phyloP scores from a whole-genome alignment of 2,888 invertebrate genomes.

The Sinhomidia bicolor region DNA sequence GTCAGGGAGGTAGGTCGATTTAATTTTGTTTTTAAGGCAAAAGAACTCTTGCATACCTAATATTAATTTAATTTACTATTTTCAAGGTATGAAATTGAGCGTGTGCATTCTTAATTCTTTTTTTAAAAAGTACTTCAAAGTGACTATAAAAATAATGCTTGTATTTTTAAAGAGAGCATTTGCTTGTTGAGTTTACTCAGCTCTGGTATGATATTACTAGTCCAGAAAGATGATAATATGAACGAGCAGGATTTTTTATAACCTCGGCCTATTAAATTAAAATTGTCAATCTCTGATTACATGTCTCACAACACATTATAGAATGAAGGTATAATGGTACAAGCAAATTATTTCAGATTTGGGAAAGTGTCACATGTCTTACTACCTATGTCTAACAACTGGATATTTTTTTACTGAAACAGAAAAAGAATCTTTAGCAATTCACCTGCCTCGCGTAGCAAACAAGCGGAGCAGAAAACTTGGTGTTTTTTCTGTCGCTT shows the following conservation, averaged over 20 bases:
- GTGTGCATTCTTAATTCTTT: background rate
- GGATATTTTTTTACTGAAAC: too few relatives aligned
- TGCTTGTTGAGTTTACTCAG: too few relatives aligned
- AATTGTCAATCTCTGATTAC: slow-evolving; percentile 37
- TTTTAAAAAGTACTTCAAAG: background rate
- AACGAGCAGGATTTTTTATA: slow-evolving; percentile 1
- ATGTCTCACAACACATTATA: too few relatives aligned
- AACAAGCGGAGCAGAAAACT: background rate
- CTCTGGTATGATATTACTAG: too few relatives aligned
- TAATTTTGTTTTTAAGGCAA: too few relatives aligned
- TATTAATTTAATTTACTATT: background rate
- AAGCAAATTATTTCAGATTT: too few relatives aligned
- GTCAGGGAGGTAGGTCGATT: background rate
- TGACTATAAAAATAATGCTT: background rate
- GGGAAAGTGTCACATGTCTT: too few relatives aligned
- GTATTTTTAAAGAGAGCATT: background rate
- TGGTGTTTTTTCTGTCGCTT: background rate
- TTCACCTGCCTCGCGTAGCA: background rate
- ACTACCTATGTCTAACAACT: background rate
- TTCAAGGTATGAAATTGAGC: background rate
- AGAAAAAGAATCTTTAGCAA: background rate
- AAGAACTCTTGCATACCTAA: too few relatives aligned
- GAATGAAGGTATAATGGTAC: too few relatives aligned
- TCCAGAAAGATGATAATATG: background rate
- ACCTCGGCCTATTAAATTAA: slow-evolving; percentile 34